phyloP scores from a whole-genome alignment of 2,888 invertebrate genomes.

The Drosophila ezoana region DNA sequence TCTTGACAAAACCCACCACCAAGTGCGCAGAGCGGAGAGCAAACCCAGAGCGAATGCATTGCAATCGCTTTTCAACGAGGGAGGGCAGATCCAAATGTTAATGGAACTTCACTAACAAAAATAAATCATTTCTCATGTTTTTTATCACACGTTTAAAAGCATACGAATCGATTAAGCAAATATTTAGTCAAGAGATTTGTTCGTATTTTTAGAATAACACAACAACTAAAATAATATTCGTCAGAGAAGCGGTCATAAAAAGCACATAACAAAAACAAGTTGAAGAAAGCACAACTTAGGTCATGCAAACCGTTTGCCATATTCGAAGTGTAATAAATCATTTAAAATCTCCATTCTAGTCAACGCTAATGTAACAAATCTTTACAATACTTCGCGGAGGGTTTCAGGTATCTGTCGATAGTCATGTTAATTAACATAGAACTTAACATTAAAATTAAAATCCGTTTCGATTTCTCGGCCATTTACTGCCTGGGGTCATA shows the following conservation, averaged over 20 bases:
- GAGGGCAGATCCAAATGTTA: constrained; percentile 6
- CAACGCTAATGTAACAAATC: no score
- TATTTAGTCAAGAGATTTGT: no score
- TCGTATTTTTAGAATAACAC: no score
- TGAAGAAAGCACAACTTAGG: constrained; percentile 5
- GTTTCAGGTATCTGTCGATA: neutral
- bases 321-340: constrained; percentile 12
- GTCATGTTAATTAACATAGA: neutral
- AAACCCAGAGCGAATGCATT: constrained; percentile 13
- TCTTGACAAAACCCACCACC: constrained; percentile 47
- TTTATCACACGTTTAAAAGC: no score
- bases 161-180: no score
- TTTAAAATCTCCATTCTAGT: constrained; percentile 1
- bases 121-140: no score
- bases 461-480: neutral
- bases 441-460: neutral
- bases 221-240: neutral
- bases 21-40: constrained; percentile 19
- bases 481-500: neutral
- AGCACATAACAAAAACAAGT: neutral
- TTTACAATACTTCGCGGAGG: neutral
- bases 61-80: constrained; percentile 18
- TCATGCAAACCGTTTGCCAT: constrained; percentile 1
- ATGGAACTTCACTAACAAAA: neutral
- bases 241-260: neutral